phyloP scores from a whole-genome alignment of 1,140 invertebrate species.

The Lepidurus packardi region DNA sequence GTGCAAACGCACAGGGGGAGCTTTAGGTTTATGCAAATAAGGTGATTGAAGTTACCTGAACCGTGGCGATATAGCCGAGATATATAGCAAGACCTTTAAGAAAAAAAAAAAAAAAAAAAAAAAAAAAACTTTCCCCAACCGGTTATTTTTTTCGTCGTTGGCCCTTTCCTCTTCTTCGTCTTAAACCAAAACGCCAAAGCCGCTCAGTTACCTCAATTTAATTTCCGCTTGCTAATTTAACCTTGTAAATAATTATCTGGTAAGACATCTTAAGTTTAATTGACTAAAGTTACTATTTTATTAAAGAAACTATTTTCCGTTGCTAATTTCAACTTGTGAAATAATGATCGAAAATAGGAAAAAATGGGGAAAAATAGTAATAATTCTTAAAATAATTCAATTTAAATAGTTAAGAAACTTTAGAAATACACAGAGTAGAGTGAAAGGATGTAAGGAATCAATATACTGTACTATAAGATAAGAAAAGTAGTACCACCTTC shows the following conservation, averaged over 20 bases:
- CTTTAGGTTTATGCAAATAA: neutral
- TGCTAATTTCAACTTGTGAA: neutral
- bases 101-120: neutral
- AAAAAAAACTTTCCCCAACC: neutral
- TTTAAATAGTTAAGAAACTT: too few relatives aligned
- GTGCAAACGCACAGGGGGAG: constrained; percentile 6
- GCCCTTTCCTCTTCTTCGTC: neutral
- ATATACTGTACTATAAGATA: too few relatives aligned
- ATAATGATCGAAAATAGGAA: neutral
- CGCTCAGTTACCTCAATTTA: neutral
- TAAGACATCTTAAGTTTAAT: neutral
- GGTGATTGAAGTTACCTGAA: constrained; percentile 8
- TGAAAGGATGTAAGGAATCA: too few relatives aligned
- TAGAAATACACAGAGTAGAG: too few relatives aligned
- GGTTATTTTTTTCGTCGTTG: neutral
- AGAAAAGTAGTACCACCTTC: too few relatives aligned
- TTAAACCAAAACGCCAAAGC: neutral
- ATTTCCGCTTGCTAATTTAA: neutral
- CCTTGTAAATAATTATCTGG: neutral
- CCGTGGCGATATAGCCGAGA: neutral
- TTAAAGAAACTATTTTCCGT: neutral
- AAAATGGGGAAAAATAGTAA: neutral
- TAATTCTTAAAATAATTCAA: neutral
- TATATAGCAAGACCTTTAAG: neutral
- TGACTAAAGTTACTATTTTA: too few relatives aligned